Base-by-base conservation (phyloP, 92 coral and sea anemone species). In the Zoanthus solanderi region DNA sequence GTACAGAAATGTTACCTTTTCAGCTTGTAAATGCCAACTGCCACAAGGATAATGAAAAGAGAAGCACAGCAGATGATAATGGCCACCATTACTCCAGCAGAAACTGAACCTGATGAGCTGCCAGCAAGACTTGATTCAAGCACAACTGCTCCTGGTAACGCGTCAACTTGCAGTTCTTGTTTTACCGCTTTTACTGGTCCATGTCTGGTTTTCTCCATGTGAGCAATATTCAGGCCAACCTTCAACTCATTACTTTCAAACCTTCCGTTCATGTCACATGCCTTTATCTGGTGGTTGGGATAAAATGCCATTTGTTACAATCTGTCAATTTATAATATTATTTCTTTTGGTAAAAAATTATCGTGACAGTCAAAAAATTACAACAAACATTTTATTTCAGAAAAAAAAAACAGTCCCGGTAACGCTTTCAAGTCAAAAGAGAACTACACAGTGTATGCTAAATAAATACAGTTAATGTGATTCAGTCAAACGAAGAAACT, bases 131-230 rank as follows among this genome's bases (percentile, higher is more conserved):
- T 73, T 23, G 87, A 81, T 15, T 88, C 92, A 60, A 69, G 34
- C 6, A 94, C 79, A 18, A 93, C 98, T 9, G 94, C 93, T 3
- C 99, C 99, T 5, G 99, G 98, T 78, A 96, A 32, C 13, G 88
- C 91, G 12, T 96, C 97, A 18, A 83, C 93, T 31, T 76, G 76
- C 4, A 88, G 88, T 3, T 58, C 79, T 31, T 46, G 63, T 66
- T 83, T 9, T 14, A 75, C 66, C 15, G 89, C 90, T 47, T 88
- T 88, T 83, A 65, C 67, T 56, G 63, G 75, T 48, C 45, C 85
- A 28, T 60, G 91, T 0, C 5, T 84, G 6, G 74, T 34, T 50
- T 31, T 31, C 14, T 74, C 78, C 30, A 78, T 45, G 88, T 4
- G 31, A 83, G 77, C 18, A 7, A 81, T 72, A 50, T 69, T 83